These are phyloP conservation scores for Troilus luridus DNA, from an alignment of 2,888 invertebrate genomes.

Conservation along the genomic window DNA sequence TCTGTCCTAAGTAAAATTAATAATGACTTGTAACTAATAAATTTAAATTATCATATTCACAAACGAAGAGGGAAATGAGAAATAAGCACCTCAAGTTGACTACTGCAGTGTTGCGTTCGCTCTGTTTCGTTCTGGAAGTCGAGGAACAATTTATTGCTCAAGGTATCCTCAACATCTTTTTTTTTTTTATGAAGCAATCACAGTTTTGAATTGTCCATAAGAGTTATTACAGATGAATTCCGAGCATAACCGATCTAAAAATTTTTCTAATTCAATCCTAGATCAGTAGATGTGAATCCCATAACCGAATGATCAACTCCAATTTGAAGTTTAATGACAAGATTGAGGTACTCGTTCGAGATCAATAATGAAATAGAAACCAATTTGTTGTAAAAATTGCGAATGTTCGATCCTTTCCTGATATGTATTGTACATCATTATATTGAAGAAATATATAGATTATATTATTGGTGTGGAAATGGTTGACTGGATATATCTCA, in stretches of 20 bases:
- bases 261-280: not conserved
- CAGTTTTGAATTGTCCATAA: not conserved
- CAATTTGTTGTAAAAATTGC: too few relatives aligned
- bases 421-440: too few relatives aligned
- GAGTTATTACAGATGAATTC: not conserved
- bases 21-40: too few relatives aligned
- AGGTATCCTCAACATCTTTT: not conserved
- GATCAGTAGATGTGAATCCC: not conserved
- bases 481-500: too few relatives aligned
- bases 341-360: too few relatives aligned
- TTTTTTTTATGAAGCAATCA: not conserved
- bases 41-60: not conserved
- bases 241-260: not conserved
- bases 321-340: not conserved
- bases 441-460: too few relatives aligned
- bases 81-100: not conserved
- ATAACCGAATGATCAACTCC: not conserved
- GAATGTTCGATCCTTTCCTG: too few relatives aligned
- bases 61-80: not conserved
- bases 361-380: too few relatives aligned
- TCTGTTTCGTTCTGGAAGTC: not conserved
- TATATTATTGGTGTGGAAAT: too few relatives aligned
- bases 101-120: not conserved
- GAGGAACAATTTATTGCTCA: not conserved
- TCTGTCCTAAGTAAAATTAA: too few relatives aligned